phyloP scores from a whole-genome alignment of 2,797 vertebrate genomes.

The Poecilia velifera region DNA sequence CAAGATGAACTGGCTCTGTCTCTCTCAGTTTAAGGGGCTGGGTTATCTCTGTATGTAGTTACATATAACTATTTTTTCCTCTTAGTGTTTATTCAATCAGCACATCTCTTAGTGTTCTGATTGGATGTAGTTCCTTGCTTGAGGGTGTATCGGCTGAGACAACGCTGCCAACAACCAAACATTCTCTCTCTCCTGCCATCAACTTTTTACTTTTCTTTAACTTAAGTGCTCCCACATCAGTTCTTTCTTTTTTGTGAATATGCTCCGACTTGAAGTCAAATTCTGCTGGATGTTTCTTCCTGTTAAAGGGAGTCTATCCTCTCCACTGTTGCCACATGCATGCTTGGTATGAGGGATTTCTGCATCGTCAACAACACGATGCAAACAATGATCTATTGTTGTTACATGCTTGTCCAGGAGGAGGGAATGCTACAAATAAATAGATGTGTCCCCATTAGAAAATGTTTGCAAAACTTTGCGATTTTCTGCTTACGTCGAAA shows the following conservation, averaged over 20 bases:
- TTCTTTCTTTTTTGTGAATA: background rate
- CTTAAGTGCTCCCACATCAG: background rate
- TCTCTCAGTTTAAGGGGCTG: background rate
- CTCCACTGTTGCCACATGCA: background rate
- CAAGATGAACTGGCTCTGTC: background rate
- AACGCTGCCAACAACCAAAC: background rate
- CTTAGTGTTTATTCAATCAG: background rate
- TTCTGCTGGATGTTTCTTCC: too few relatives aligned
- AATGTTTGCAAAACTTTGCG: too few relatives aligned
- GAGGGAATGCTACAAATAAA: too few relatives aligned
- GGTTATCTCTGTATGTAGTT: background rate
- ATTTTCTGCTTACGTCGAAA: too few relatives aligned
- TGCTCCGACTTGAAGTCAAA: background rate
- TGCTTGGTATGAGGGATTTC: background rate
- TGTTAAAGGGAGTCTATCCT: background rate
- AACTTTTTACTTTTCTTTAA: background rate
- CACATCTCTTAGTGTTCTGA: background rate
- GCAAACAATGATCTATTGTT: background rate
- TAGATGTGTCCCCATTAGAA: too few relatives aligned
- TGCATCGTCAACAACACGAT: background rate
- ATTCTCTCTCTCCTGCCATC: background rate
- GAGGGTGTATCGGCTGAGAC: background rate
- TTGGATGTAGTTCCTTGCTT: background rate
- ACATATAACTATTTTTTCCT: background rate
- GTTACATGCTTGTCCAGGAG: too few relatives aligned